Evolutionary conservation across 2,888 invertebrate genomes (phyloP).

Genomic region (Eledona agricola): DNA sequence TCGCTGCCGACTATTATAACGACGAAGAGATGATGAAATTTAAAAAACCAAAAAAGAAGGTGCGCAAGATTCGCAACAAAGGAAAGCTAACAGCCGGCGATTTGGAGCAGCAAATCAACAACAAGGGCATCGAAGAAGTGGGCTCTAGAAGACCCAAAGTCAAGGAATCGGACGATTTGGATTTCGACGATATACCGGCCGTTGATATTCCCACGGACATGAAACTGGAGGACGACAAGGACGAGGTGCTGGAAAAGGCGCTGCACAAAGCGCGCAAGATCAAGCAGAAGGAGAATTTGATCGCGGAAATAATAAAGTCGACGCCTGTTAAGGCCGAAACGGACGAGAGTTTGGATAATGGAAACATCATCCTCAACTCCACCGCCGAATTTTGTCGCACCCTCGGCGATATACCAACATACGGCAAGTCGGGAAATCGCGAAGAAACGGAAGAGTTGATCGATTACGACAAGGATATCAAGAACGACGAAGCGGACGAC

Average conservation of each 20-base stretch:
- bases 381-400: constrained; percentile 98
- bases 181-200: constrained; percentile 72
- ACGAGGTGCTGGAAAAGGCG: constrained; percentile 65
- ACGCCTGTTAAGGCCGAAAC: constrained; percentile 57
- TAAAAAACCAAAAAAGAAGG: constrained; percentile 85
- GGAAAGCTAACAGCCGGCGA: constrained; percentile 77
- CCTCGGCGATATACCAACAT: constrained; percentile 92
- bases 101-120: constrained; percentile 61
- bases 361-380: constrained; percentile 84
- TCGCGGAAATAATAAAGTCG: constrained; percentile 52
- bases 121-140: constrained; percentile 51
- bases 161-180: constrained; percentile 55
- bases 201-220: constrained; percentile 58
- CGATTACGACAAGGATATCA: constrained; percentile 50
- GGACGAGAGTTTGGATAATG: constrained; percentile 54
- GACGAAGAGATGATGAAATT: constrained; percentile 87
- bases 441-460: constrained; percentile 74
- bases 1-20: constrained; percentile 90
- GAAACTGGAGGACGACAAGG: constrained; percentile 69
- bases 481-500: constrained; percentile 52
- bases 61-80: constrained; percentile 74
- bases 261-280: constrained; percentile 67
- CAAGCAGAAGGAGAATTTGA: constrained; percentile 65
- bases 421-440: constrained; percentile 89
- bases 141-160: constrained; percentile 52